A percentile compares a stretch with the other conserved stretches of the same genome.
Evolutionary conservation across 1,140 invertebrate species (phyloP).

Genomic region (Drosophila kurseongensis): DNA sequence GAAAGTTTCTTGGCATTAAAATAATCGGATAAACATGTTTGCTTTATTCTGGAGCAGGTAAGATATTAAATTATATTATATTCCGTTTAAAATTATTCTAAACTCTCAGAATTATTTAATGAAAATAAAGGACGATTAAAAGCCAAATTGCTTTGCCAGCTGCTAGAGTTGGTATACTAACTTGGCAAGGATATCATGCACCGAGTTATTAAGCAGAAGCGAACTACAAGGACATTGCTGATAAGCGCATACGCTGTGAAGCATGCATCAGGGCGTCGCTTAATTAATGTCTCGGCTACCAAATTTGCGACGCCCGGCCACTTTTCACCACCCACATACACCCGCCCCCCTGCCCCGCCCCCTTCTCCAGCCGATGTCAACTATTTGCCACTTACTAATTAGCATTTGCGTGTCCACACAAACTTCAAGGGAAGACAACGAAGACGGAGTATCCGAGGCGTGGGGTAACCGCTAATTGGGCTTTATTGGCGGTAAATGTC

Average conservation of each 20-base stretch:
- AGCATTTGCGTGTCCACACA: conserved; percentile 60
- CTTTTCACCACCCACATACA: neutral
- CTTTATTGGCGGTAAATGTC: conserved; percentile 61
- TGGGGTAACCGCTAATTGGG: conserved; percentile 50
- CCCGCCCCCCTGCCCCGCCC: neutral
- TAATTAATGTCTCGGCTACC: conserved; percentile 49
- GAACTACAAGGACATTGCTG: conserved; percentile 19
- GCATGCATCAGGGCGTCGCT: conserved; percentile 48
- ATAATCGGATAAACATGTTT: neutral
- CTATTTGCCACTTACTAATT: conserved; percentile 61
- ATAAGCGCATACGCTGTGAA: conserved; percentile 14
- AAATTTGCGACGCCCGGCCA: conserved; percentile 15
- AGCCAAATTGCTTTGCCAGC: too few relatives aligned
- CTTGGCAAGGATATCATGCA: too few relatives aligned
- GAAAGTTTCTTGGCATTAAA: neutral
- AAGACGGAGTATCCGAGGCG: conserved; percentile 20
- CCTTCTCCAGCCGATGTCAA: conserved; percentile 26
- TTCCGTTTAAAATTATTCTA: too few relatives aligned
- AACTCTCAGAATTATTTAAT: too few relatives aligned
- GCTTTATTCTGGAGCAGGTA: too few relatives aligned
- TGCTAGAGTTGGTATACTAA: too few relatives aligned
- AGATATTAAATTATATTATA: too few relatives aligned
- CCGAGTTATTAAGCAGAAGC: neutral
- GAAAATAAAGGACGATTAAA: too few relatives aligned
- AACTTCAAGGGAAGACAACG: conserved; percentile 38